Evolutionary conservation across 2,113 vertebrate genomes (phyloP).

Genomic region (Hippocampus abdominalis): DNA sequence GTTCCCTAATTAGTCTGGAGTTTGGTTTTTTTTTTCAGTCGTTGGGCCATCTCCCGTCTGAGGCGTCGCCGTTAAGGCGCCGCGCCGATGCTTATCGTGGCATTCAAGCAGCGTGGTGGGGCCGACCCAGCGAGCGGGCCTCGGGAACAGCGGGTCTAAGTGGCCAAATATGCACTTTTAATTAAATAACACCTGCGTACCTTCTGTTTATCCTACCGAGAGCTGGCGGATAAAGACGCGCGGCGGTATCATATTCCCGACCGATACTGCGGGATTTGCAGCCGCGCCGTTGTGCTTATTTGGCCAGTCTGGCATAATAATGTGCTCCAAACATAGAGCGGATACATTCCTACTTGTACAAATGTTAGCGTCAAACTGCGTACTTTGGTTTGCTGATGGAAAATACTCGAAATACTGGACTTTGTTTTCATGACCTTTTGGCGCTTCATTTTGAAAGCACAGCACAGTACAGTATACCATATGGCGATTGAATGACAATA

Average conservation of each 20-base stretch:
- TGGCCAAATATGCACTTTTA: slow-evolving; percentile 3
- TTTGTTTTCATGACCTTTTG: neutral
- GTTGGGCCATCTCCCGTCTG: slow-evolving; percentile 16
- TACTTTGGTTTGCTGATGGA: neutral
- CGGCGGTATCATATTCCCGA: slow-evolving; percentile 13
- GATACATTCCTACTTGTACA: slow-evolving; percentile 14
- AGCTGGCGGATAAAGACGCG: slow-evolving; percentile 8
- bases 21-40: slow-evolving; percentile 27
- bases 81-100: slow-evolving; percentile 31
- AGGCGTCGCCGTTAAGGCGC: slow-evolving; percentile 21
- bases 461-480: too few species aligned
- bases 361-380: neutral
- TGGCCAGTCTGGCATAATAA: slow-evolving; percentile 24
- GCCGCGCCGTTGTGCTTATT: slow-evolving; percentile 23
- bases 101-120: neutral
- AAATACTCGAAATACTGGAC: neutral
- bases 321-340: slow-evolving; percentile 8
- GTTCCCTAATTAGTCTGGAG: slow-evolving; percentile 40
- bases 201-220: slow-evolving; percentile 8
- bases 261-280: slow-evolving; percentile 7
- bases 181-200: slow-evolving; percentile 15
- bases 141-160: neutral
- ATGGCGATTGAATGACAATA: too few species aligned
- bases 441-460: too few species aligned
- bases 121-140: neutral